Base-by-base conservation (phyloP, 2,797 vertebrate genomes). In the Taeniopygia guttata region DNA sequence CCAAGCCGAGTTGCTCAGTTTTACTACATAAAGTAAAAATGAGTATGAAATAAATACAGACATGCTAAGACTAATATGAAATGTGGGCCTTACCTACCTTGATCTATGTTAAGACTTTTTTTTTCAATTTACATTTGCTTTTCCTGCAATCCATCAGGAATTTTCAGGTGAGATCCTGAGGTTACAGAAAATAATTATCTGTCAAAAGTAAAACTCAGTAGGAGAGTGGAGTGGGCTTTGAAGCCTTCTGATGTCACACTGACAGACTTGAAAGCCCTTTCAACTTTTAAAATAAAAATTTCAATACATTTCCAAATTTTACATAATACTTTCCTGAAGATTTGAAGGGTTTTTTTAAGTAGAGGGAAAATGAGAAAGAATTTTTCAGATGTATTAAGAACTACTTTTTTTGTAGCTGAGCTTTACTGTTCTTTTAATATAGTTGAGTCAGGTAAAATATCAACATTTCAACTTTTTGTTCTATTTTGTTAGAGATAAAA, bases 381-480 rank as follows among this genome's bases (percentile, higher is more conserved):
- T 78, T 83, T 85, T 91, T 91, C 48, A 68, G 30, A 38, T 92
- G 40, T 68, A 40, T 77, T 75, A 77, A 89, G 40, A 54, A 5
- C 4, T 12, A 34, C 27, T 56, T 48, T 69, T 75, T 78, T 55
- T 56, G 45, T 34, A 75, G 32, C 62, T 78, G 30, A 90, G 9
- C 36, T 86, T 93, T 78, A 78, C 32, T 84, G 30, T 76, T 76
- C 91, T 90, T 91, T 90, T 62, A 78, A 62, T 78, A 81, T 16
- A 55, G 13, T 51, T 62, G 55, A 94, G 46, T 90, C 66, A 88
- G 36, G 15, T 73, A 91, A 94, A 95, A 96, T 84, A 79, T 75
- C 91, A 96, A 75, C 69, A 93, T 86, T 94, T 86, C 29, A 88
- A 66, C 83, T 86, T 95, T 55, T 83, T 92, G 34, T 92, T 93